A percentile compares a stretch with the other conserved stretches of the same genome.
These are phyloP conservation scores for Nibea albiflora DNA, from an alignment of 2,113 vertebrate genomes.

Conservation along the genomic window DNA sequence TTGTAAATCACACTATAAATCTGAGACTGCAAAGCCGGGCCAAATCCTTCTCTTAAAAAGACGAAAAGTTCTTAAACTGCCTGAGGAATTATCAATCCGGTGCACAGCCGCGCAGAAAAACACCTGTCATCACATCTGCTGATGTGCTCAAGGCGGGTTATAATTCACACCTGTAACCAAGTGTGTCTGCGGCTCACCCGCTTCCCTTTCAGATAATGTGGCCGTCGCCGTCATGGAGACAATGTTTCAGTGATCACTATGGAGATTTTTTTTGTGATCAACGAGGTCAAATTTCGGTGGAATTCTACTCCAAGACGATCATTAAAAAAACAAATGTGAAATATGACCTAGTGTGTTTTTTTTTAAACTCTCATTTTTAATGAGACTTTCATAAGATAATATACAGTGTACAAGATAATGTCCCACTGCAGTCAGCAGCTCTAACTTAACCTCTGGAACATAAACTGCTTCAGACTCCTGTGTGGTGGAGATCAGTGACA, in stretches of 20 bases:
- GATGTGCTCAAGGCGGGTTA: conserved; percentile 6
- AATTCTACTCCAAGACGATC: not conserved
- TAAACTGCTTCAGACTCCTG: not conserved
- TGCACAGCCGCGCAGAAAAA: conserved; percentile 25
- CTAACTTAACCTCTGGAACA: not conserved
- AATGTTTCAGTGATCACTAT: not conserved
- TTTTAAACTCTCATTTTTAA: not conserved
- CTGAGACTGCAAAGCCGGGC: conserved; percentile 40
- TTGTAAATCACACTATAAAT: conserved; percentile 65
- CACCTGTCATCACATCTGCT: not conserved
- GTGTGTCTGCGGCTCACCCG: not conserved
- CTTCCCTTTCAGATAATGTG: not conserved
- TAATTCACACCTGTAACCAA: not conserved
- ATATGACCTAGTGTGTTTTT: not conserved
- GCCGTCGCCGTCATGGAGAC: not conserved
- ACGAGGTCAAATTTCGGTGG: not conserved
- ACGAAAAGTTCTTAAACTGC: conserved; percentile 26
- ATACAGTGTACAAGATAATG: not conserved
- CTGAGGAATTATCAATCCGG: conserved; percentile 2
- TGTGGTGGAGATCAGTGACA: not conserved
- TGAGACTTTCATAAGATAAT: not conserved
- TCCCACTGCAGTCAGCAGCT: too few relatives aligned
- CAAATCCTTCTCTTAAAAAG: conserved; percentile 36
- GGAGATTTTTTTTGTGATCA: not conserved
- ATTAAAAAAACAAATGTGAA: not conserved